Evolutionary conservation across 30 jellyfish, hydroid and myxozoan genomes (phyloP).

Genomic region (Cassiopea andromeda): DNA sequence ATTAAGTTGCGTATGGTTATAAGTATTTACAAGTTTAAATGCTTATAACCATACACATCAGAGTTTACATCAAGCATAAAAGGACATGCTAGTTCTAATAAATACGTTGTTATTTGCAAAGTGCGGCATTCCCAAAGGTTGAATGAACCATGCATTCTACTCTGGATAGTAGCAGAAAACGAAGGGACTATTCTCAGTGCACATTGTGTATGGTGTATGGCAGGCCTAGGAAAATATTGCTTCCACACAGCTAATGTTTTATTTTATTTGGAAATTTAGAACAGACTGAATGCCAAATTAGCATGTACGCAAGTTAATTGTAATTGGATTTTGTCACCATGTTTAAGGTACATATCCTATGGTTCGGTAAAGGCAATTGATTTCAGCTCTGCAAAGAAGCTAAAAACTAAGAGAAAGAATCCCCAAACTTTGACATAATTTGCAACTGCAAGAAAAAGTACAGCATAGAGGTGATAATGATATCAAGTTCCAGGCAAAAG

Average conservation of each 20-base stretch:
- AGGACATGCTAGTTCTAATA: conserved; percentile 20
- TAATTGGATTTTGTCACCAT: conserved; percentile 59
- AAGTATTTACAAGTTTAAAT: conserved; percentile 14
- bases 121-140: conserved; percentile 69
- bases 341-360: conserved; percentile 52
- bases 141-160: conserved; percentile 56
- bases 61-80: conserved; percentile 55
- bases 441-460: conserved; percentile 55
- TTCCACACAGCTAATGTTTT: conserved; percentile 62
- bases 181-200: conserved; percentile 62
- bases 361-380: conserved; percentile 40
- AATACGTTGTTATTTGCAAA: conserved; percentile 46
- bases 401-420: conserved; percentile 42
- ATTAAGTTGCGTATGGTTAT: too few relatives aligned
- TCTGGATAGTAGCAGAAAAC: conserved; percentile 47
- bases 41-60: conserved; percentile 49
- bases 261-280: conserved; percentile 53
- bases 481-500: conserved; percentile 54
- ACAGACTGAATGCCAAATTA: conserved; percentile 56
- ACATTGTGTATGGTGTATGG: conserved; percentile 59
- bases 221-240: conserved; percentile 75
- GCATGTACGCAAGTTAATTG: conserved; percentile 68
- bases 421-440: conserved; percentile 42
- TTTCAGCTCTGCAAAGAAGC: conserved; percentile 52
- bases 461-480: conserved; percentile 41